Conservation (phyloP, 2,113 vertebrate genomes). For the Oncorhynchus kisutch region DNA sequence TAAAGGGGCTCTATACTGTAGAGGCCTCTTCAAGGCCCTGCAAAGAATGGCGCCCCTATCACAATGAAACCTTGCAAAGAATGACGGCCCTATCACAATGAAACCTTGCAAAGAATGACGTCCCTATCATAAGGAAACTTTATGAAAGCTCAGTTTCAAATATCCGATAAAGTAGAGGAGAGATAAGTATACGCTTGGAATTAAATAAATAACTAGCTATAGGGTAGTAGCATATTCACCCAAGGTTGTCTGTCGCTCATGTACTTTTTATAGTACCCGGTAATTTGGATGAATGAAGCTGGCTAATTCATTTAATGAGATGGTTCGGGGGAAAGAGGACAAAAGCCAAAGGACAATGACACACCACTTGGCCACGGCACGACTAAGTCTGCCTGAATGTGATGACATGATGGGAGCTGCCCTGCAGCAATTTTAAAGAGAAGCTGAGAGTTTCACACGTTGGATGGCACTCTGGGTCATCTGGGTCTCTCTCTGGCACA, state of each 20-base stretch:
- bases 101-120: not conserved
- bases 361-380: not conserved
- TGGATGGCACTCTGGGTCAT: not conserved
- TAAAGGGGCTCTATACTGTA: not conserved
- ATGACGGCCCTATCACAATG: not conserved
- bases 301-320: conserved; percentile 37
- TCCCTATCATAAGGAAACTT: not conserved
- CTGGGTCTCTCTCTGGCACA: not conserved
- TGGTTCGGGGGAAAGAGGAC: not conserved
- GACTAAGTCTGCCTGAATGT: not conserved
- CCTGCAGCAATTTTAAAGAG: not conserved
- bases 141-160: no score
- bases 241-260: not conserved
- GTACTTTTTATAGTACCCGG: not conserved
- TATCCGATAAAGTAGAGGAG: not conserved
- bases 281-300: conserved; percentile 38
- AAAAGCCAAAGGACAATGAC: conserved; percentile 3
- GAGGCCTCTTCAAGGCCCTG: not conserved
- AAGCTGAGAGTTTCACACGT: not conserved
- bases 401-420: not conserved
- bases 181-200: not conserved
- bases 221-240: not conserved
- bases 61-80: not conserved
- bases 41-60: not conserved
- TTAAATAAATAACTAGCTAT: not conserved